Percentiles rank a stretch among this genome's conserved stretches.
Evolutionary conservation across 2,113 vertebrate genomes (phyloP).

Genomic region (Vicugna pacos): DNA sequence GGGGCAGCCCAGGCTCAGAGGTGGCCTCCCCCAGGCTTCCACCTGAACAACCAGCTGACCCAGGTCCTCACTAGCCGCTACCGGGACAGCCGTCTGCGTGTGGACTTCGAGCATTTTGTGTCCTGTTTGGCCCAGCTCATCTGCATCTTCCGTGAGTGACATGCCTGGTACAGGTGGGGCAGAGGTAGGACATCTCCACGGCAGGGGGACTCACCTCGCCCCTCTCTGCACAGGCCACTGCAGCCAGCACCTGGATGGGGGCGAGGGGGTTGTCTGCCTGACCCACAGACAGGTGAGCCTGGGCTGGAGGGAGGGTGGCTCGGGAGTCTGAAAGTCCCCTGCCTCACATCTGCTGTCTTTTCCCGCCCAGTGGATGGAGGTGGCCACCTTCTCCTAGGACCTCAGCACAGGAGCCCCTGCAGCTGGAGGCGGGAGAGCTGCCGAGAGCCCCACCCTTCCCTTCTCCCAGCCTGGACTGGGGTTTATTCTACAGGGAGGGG

Average conservation of each 20-base stretch:
- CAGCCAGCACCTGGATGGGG: constrained; percentile 67
- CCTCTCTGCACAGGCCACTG: constrained; percentile 71
- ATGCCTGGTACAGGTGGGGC: rapidly evolving
- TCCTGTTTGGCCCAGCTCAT: constrained; percentile 72
- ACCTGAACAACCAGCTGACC: constrained; percentile 82
- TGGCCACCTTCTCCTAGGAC: constrained; percentile 71
- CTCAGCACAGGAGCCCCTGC: not conserved
- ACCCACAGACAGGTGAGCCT: constrained; percentile 73
- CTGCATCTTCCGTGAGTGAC: constrained; percentile 73
- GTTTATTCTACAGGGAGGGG: not conserved
- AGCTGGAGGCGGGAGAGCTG: not conserved
- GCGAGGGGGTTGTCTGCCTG: constrained; percentile 71
- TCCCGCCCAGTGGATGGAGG: constrained; percentile 67
- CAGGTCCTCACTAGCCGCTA: constrained; percentile 78
- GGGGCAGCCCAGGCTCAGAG: not conserved
- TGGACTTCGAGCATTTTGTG: constrained; percentile 72
- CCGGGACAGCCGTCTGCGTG: constrained; percentile 71
- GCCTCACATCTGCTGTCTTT: not conserved
- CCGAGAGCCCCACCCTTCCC: not conserved
- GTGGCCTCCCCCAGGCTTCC: constrained; percentile 61
- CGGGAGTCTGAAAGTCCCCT: rapidly evolving
- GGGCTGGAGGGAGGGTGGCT: not conserved
- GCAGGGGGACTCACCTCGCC: not conserved
- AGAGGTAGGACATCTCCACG: rapidly evolving
- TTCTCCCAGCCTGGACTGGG: not conserved